These are phyloP conservation scores for Eledona agricola DNA, from an alignment of 2,888 invertebrate species.

Conservation along the genomic window DNA sequence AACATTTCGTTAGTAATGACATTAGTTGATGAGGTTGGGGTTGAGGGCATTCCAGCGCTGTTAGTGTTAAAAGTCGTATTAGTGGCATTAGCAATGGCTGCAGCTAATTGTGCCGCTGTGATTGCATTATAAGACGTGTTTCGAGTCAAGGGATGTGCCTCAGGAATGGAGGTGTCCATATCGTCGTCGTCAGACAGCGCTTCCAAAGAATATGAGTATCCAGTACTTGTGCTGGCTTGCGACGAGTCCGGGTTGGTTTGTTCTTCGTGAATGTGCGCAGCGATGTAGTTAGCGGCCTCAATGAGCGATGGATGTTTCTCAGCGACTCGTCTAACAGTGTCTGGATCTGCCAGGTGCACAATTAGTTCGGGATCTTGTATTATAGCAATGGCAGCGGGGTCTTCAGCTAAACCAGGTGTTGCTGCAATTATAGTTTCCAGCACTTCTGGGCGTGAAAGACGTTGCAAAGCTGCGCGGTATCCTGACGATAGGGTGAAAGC, in stretches of 20 bases:
- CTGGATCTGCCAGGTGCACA: constrained; percentile 73
- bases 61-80: constrained; percentile 52
- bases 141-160: constrained; percentile 54
- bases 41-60: constrained; percentile 47
- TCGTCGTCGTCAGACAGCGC: constrained; percentile 68
- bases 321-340: constrained; percentile 73
- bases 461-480: constrained; percentile 70
- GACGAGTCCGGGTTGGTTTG: constrained; percentile 65
- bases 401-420: constrained; percentile 74
- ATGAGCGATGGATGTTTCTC: constrained; percentile 75
- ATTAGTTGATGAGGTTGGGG: constrained; percentile 38
- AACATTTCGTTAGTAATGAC: constrained; percentile 82
- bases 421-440: constrained; percentile 76
- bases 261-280: constrained; percentile 66
- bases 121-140: constrained; percentile 65
- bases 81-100: constrained; percentile 73
- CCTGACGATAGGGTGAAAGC: constrained; percentile 69
- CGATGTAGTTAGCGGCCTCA: constrained; percentile 74
- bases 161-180: constrained; percentile 62
- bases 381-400: constrained; percentile 78
- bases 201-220: constrained; percentile 65
- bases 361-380: constrained; percentile 81
- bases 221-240: constrained; percentile 64
- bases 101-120: constrained; percentile 78
- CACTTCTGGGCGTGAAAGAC: constrained; percentile 62